Evolutionary conservation across 2,797 vertebrate species (phyloP).

Genomic region (Siniperca obscura): DNA sequence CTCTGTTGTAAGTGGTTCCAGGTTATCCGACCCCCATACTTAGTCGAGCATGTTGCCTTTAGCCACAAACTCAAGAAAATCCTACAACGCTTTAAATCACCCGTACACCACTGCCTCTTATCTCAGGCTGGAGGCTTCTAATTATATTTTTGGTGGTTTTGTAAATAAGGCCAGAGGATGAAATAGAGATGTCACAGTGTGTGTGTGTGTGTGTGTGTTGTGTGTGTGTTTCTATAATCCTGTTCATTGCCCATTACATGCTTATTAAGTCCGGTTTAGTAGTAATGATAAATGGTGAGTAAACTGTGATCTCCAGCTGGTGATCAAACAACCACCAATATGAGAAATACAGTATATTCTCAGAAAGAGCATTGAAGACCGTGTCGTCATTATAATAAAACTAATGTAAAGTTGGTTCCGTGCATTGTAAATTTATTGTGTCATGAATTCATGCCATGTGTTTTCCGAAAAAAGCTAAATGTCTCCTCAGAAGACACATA

Average conservation of each 20-base stretch:
- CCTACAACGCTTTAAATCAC: slow-evolving; percentile 70
- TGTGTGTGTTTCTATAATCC: slow-evolving; percentile 43
- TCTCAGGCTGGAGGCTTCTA: slow-evolving; percentile 63
- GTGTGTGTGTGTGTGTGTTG: slow-evolving; percentile 26
- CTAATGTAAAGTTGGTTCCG: not conserved
- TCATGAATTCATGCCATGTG: not conserved
- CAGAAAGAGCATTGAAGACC: not conserved
- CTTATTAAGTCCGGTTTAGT: slow-evolving; percentile 43
- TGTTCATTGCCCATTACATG: slow-evolving; percentile 50
- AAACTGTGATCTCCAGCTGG: slow-evolving; percentile 25
- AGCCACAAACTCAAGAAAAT: slow-evolving; percentile 76
- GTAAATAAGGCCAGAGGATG: slow-evolving; percentile 52
- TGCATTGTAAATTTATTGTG: not conserved
- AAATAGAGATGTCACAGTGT: slow-evolving; percentile 61
- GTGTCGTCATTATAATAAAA: not conserved
- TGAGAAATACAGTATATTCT: not conserved
- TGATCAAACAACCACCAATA: slow-evolving; percentile 1
- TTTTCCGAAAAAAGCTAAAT: not conserved
- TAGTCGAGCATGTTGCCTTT: slow-evolving; percentile 73
- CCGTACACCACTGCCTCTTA: slow-evolving; percentile 66
- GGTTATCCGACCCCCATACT: slow-evolving; percentile 75
- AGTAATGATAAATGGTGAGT: not conserved
- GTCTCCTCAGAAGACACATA: not conserved
- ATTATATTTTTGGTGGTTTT: slow-evolving; percentile 71
- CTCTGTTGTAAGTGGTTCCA: slow-evolving; percentile 84